Evolutionary conservation across 2,888 invertebrate genomes (phyloP).

Genomic region (Vesta saturnalis): DNA sequence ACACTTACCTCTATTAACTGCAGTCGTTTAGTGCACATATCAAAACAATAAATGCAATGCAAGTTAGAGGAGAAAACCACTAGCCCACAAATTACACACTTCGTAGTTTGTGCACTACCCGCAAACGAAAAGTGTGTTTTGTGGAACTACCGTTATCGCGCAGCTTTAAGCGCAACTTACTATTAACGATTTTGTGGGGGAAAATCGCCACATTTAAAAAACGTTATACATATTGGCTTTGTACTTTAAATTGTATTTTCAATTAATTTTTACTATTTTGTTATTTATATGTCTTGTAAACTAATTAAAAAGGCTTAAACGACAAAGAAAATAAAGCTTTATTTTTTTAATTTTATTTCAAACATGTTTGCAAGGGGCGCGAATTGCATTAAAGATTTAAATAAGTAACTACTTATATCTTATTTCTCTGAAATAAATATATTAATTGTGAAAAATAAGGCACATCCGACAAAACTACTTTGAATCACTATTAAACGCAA

Average conservation of each 20-base stretch:
- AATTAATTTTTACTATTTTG: neutral
- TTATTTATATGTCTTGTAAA: neutral
- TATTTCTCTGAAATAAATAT: neutral
- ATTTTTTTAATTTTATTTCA: neutral
- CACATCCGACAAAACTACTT: conserved; percentile 5
- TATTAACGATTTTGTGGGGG: neutral
- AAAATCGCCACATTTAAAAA: neutral
- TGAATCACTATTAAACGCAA: neutral
- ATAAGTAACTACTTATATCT: conserved; percentile 3
- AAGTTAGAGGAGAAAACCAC: no score
- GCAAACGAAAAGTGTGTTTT: no score
- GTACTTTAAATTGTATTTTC: conserved; percentile 3
- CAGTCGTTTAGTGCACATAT: no score
- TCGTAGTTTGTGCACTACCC: no score
- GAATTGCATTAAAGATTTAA: conserved; percentile 1
- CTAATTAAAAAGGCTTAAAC: neutral
- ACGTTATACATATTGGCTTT: neutral
- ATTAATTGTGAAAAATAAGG: neutral
- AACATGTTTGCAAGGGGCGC: neutral
- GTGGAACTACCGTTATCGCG: no score
- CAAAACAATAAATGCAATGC: no score
- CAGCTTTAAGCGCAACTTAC: no score
- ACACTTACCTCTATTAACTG: no score
- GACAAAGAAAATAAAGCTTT: neutral
- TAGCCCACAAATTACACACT: no score